These are phyloP conservation scores for Melangyna quadrimaculata DNA, from an alignment of 2,888 invertebrate species.

Conservation along the genomic window DNA sequence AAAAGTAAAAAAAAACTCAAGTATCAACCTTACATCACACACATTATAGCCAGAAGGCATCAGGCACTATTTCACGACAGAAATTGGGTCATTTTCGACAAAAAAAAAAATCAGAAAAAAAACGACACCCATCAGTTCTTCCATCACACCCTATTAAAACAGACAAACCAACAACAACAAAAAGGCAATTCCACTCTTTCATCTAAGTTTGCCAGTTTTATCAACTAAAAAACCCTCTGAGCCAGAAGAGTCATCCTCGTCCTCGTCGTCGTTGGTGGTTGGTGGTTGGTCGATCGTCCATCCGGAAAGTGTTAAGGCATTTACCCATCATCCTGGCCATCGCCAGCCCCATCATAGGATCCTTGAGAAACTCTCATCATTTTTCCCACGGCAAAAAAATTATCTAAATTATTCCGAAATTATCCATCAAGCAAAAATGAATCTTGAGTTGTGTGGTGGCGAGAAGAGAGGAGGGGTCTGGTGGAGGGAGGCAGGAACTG, in stretches of 20 bases:
- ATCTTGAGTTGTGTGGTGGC: not conserved
- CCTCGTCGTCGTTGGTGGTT: too few relatives aligned
- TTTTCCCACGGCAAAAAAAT: constrained; percentile 30
- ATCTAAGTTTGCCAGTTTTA: not conserved
- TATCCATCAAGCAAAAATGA: constrained; percentile 45
- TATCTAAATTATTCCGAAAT: constrained; percentile 47
- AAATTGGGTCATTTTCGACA: constrained; percentile 17
- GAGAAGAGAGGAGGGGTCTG: not conserved
- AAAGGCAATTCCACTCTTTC: constrained; percentile 5
- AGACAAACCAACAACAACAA: not conserved
- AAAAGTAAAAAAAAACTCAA: not conserved
- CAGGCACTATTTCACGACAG: not conserved
- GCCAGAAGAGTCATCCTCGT: too few relatives aligned
- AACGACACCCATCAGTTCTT: not conserved
- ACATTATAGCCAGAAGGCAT: constrained; percentile 3
- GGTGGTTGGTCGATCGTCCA: too few relatives aligned
- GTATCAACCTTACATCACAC: constrained; percentile 15
- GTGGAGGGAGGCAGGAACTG: not conserved
- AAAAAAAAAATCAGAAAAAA: not conserved
- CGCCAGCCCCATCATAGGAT: not conserved
- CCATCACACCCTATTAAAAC: constrained; percentile 26
- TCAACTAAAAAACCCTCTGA: not conserved
- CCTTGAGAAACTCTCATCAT: not conserved
- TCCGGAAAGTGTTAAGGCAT: constrained; percentile 49
- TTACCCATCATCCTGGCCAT: constrained; percentile 8